Conservation (phyloP, 92 coral and sea anemone species). For the Phymanthus crucifer region DNA sequence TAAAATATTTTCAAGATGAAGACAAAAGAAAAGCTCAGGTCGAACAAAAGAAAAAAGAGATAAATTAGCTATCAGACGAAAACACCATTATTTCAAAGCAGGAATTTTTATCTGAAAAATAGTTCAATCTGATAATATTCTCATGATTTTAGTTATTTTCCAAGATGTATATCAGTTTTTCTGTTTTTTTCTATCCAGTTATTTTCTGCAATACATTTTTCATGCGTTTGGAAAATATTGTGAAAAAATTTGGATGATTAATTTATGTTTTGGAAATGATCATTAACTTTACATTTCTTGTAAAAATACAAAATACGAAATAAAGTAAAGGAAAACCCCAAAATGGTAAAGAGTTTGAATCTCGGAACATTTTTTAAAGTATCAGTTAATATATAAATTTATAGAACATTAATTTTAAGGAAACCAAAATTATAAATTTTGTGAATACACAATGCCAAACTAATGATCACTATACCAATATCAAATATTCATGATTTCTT, state of each 20-base stretch:
- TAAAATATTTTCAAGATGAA: conserved; percentile 63
- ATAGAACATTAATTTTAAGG: too few relatives aligned
- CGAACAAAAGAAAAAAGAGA: not conserved
- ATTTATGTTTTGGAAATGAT: not conserved
- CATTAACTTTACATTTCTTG: not conserved
- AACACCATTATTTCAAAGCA: not conserved
- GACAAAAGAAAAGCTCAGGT: not conserved
- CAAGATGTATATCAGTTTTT: not conserved
- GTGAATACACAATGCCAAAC: too few relatives aligned
- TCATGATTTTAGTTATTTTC: not conserved
- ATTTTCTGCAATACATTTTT: not conserved
- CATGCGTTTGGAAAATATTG: not conserved
- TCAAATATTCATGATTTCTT: too few relatives aligned
- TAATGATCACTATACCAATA: too few relatives aligned
- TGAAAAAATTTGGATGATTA: not conserved
- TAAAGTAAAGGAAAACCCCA: too few relatives aligned
- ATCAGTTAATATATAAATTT: too few relatives aligned
- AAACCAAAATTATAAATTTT: too few relatives aligned
- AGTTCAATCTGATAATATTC: not conserved
- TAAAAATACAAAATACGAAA: not conserved
- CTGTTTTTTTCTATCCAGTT: not conserved
- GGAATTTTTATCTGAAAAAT: not conserved
- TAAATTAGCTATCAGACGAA: not conserved
- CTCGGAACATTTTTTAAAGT: too few relatives aligned
- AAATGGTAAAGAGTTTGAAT: too few relatives aligned